Conservation (phyloP, 2,113 vertebrate genomes). For the Tupaia chinensis region DNA sequence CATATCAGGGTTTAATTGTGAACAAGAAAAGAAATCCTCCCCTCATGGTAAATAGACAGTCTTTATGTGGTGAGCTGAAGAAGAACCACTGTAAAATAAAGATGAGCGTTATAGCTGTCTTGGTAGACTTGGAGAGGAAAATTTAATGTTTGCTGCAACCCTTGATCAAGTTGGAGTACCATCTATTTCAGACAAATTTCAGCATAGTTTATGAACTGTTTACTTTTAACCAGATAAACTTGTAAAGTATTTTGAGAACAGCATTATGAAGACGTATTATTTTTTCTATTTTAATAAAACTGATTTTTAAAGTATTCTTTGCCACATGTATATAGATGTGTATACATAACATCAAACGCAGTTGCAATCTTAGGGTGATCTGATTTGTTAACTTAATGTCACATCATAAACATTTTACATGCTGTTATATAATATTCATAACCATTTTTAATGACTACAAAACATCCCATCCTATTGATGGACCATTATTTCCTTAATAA, state of each 20-base stretch:
- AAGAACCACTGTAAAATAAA: neutral
- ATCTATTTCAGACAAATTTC: neutral
- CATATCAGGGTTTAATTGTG: neutral
- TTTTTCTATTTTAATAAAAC: constrained; percentile 43
- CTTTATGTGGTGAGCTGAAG: neutral
- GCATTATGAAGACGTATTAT: neutral
- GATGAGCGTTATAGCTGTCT: neutral
- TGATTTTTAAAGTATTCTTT: neutral
- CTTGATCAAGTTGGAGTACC: neutral
- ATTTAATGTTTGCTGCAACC: neutral
- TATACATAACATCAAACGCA: constrained; percentile 4
- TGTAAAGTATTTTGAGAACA: constrained; percentile 7
- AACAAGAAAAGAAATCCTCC: neutral
- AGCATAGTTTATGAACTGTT: neutral
- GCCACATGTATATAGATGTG: neutral
- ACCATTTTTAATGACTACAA: constrained; percentile 76
- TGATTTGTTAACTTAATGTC: constrained; percentile 75
- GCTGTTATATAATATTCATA: constrained; percentile 71
- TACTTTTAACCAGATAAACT: constrained; percentile 46
- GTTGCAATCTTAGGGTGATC: constrained; percentile 31
- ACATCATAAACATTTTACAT: constrained; percentile 65
- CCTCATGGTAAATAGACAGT: neutral
- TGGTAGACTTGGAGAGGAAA: neutral
- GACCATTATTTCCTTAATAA: constrained; percentile 77
- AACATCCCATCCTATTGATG: constrained; percentile 61